Percentiles rank a stretch among this genome's conserved stretches.
Evolutionary conservation across 2,888 invertebrate species (phyloP).

Genomic region (Eugnorisma glareosa): DNA sequence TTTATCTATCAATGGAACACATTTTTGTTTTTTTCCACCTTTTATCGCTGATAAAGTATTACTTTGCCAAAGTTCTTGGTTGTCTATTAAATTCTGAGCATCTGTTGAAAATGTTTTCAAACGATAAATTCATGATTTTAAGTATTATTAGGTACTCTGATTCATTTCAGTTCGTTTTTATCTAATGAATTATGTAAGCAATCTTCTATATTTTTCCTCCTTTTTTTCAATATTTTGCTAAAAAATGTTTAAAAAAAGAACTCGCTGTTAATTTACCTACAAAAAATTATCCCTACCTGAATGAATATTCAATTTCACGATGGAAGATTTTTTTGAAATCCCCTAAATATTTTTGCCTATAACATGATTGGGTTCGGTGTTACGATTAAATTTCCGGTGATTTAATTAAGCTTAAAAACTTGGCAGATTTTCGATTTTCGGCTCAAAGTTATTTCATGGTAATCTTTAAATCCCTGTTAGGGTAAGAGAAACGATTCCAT

Average conservation of each 20-base stretch:
- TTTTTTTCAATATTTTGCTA: not conserved
- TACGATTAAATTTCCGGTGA: conserved; percentile 62
- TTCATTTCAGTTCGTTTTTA: not conserved
- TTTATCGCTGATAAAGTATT: too few relatives aligned
- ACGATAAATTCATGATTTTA: too few relatives aligned
- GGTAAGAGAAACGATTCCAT: not conserved
- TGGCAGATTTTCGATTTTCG: conserved; percentile 28
- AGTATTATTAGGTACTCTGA: too few relatives aligned
- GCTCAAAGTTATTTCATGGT: conserved; percentile 20
- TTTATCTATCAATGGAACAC: too few relatives aligned
- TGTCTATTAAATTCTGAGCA: too few relatives aligned
- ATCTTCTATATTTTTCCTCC: not conserved
- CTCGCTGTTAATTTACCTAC: not conserved
- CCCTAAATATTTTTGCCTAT: conserved; percentile 1
- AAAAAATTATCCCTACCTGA: conserved; percentile 9
- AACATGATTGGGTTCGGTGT: conserved; percentile 33
- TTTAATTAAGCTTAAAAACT: conserved; percentile 50
- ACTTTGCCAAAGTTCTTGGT: too few relatives aligned
- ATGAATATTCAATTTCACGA: conserved; percentile 38
- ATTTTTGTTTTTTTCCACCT: too few relatives aligned
- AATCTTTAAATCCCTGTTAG: conserved; percentile 27
- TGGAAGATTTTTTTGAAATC: conserved; percentile 3
- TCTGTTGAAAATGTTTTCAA: too few relatives aligned
- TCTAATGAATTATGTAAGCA: not conserved
- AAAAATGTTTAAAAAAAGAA: not conserved